Percentiles rank a stretch among this genome's conserved stretches.
phyloP scores from a whole-genome alignment of 2,113 vertebrate species.

The Lagenorhynchus albirostris region DNA sequence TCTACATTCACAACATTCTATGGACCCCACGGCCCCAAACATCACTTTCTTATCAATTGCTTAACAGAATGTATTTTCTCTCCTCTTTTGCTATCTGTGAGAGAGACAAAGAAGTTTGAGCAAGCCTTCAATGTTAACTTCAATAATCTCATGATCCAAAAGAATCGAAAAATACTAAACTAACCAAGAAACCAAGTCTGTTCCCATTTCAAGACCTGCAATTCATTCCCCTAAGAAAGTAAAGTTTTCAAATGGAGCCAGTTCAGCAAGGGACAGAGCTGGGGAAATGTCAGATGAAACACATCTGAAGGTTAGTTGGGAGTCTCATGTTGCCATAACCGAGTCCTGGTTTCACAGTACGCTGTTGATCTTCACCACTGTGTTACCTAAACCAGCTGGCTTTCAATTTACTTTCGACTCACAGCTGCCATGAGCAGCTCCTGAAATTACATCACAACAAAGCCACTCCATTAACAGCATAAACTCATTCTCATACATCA shows the following conservation, averaged over 20 bases:
- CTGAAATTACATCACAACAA: conserved; percentile 67
- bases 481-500: neutral
- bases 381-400: conserved; percentile 48
- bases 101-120: neutral
- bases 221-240: neutral
- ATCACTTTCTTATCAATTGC: neutral
- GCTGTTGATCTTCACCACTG: neutral
- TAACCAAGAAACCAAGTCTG: neutral
- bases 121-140: neutral
- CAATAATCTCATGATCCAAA: neutral
- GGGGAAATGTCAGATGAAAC: neutral
- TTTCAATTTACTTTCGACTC: conserved; percentile 12
- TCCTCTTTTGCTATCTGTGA: neutral
- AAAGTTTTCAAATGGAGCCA: neutral
- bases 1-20: neutral
- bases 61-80: neutral
- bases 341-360: neutral
- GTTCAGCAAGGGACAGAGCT: neutral
- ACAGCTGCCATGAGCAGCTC: conserved; percentile 34
- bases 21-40: neutral
- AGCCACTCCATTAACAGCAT: neutral
- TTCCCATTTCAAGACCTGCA: neutral
- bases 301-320: neutral
- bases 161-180: neutral
- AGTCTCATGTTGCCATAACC: neutral